Conservation (phyloP, 2,113 vertebrate genomes). For the Zootoca vivipara region DNA sequence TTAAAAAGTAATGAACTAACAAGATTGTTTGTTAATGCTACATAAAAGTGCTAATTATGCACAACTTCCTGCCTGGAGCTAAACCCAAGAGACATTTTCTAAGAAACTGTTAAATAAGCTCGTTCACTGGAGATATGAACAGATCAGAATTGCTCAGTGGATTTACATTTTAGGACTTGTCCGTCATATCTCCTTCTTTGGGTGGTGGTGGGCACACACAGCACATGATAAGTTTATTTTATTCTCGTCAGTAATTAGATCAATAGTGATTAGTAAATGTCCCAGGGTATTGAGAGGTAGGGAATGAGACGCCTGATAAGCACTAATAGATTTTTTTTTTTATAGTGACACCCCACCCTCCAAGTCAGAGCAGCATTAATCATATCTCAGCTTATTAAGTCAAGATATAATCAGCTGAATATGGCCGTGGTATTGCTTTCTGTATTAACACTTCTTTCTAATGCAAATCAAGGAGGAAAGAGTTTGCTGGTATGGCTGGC, state of each 20-base stretch:
- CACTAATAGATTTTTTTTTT: too few species aligned
- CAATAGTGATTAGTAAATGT: not conserved
- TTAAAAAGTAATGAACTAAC: slow-evolving; percentile 81
- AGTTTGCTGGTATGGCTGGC: too few species aligned
- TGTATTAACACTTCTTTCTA: too few species aligned
- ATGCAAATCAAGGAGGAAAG: too few species aligned
- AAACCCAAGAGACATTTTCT: slow-evolving; percentile 68
- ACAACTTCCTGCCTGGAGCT: slow-evolving; percentile 72
- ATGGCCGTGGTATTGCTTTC: too few species aligned
- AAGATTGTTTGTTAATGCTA: slow-evolving; percentile 80
- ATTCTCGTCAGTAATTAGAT: not conserved
- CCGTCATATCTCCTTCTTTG: not conserved
- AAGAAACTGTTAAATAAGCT: slow-evolving; percentile 74
- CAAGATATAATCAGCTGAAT: too few species aligned
- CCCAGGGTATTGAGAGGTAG: not conserved
- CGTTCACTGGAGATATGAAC: slow-evolving; percentile 58
- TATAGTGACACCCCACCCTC: too few species aligned
- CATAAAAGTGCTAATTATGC: slow-evolving; percentile 78
- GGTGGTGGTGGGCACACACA: not conserved
- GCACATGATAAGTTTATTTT: not conserved
- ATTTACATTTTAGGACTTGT: slow-evolving; percentile 51
- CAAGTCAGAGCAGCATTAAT: too few species aligned
- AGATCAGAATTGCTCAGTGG: slow-evolving; percentile 52
- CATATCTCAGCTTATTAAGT: too few species aligned
- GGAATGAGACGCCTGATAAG: too few species aligned